Evolutionary conservation across 1,140 invertebrate genomes (phyloP).

Genomic region (Sitophilus oryzae): DNA sequence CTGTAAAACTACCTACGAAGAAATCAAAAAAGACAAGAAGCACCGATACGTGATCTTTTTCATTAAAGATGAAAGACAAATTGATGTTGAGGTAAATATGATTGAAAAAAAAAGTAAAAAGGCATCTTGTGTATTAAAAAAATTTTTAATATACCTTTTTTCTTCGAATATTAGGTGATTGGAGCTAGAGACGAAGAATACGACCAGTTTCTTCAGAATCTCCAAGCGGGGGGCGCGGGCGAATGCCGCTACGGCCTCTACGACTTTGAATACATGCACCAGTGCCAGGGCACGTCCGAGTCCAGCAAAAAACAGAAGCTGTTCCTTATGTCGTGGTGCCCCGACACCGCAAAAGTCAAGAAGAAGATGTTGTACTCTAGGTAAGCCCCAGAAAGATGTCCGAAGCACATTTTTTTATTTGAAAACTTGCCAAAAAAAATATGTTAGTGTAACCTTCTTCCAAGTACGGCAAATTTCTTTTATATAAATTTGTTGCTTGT

Average conservation of each 20-base stretch:
- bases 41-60: constrained; percentile 94
- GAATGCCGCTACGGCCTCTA: constrained; percentile 93
- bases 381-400: constrained; percentile 33
- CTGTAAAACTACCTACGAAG: constrained; percentile 91
- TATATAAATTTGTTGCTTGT: not conserved
- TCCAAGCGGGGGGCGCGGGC: constrained; percentile 80
- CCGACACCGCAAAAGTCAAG: constrained; percentile 93
- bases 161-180: constrained; percentile 49
- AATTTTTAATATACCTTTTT: not conserved
- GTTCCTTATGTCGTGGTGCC: constrained; percentile 96
- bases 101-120: no score
- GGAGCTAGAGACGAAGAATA: constrained; percentile 82
- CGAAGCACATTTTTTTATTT: not conserved
- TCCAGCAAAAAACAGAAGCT: constrained; percentile 92
- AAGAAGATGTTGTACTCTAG: constrained; percentile 99
- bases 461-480: not conserved
- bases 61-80: constrained; percentile 91
- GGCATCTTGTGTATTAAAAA: not conserved
- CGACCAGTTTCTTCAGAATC: constrained; percentile 82
- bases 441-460: not conserved
- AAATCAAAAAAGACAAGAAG: constrained; percentile 96
- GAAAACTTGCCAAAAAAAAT: no score
- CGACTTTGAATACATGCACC: constrained; percentile 93
- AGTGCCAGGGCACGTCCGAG: constrained; percentile 89
- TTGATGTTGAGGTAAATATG: constrained; percentile 67